A percentile compares a stretch with the other conserved stretches of the same genome.
Conservation (phyloP, 2,797 vertebrate species). For the Falco naumanni region DNA sequence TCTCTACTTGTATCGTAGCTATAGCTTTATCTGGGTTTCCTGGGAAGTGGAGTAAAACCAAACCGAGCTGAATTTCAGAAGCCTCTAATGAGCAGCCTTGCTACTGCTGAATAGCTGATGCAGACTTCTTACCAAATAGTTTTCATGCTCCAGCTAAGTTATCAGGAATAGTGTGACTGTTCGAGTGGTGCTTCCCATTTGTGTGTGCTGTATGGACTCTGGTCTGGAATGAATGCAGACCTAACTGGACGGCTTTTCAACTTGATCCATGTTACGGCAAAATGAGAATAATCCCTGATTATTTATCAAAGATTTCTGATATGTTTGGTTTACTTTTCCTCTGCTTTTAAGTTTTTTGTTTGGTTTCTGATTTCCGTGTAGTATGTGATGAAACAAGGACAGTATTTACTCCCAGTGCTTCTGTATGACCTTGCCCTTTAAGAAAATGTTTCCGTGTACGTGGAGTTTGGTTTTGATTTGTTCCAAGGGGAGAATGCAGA, state of each 20-base stretch:
- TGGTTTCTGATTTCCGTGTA: background rate
- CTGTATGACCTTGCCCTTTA: background rate
- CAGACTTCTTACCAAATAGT: background rate
- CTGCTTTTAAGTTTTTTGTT: background rate
- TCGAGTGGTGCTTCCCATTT: background rate
- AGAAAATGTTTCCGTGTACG: background rate
- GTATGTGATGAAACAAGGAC: background rate
- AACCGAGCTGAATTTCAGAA: background rate
- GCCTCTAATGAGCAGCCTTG: background rate
- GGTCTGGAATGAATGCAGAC: background rate
- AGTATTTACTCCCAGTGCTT: background rate
- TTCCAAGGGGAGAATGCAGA: background rate
- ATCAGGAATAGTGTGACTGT: background rate
- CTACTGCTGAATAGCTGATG: background rate
- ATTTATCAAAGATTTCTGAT: background rate
- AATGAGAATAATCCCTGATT: background rate
- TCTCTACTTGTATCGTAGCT: background rate
- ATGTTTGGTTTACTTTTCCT: background rate
- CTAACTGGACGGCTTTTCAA: background rate
- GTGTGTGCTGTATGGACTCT: background rate
- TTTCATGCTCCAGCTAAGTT: background rate
- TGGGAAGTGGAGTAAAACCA: background rate
- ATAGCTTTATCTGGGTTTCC: background rate
- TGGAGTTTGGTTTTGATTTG: background rate
- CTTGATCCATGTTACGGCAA: background rate